Evolutionary conservation across 2,797 vertebrate species (phyloP).

Genomic region (Zonotrichia albicollis): DNA sequence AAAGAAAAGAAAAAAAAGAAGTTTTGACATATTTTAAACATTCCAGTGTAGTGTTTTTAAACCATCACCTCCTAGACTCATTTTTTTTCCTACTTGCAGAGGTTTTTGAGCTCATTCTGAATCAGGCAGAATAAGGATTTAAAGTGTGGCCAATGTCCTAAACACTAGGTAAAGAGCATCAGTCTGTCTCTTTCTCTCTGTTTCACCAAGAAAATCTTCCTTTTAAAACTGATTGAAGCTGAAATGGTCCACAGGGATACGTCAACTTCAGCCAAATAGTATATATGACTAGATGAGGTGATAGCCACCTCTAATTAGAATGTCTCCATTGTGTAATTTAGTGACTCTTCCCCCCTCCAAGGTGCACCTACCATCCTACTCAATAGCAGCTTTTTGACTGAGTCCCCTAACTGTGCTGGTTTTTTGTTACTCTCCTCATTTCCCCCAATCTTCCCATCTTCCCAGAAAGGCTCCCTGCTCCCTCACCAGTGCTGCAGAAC

Average conservation of each 20-base stretch:
- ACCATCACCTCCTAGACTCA: slow-evolving; percentile 23
- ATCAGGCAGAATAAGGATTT: slow-evolving; percentile 26
- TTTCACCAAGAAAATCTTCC: neutral
- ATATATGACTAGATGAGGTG: neutral
- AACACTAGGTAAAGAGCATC: slow-evolving; percentile 13
- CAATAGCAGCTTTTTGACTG: neutral
- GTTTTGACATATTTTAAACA: slow-evolving; percentile 56
- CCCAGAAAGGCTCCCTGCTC: neutral
- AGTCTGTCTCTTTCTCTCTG: neutral
- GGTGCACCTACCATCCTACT: neutral
- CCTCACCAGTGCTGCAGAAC: neutral
- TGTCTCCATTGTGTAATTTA: neutral
- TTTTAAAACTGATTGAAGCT: neutral
- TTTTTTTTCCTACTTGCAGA: neutral
- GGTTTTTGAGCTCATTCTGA: slow-evolving; percentile 30
- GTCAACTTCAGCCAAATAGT: neutral
- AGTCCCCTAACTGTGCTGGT: neutral
- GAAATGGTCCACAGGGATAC: neutral
- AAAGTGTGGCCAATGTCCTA: neutral
- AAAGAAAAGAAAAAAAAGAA: neutral
- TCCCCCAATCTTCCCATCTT: neutral
- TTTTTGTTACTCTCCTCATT: neutral
- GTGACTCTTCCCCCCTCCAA: neutral
- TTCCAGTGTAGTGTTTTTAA: slow-evolving; percentile 24
- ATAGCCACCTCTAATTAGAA: neutral